A percentile compares a stretch with the other conserved stretches of the same genome.
phyloP scores from a whole-genome alignment of 2,113 vertebrate genomes.

The Sigmodon hispidus region DNA sequence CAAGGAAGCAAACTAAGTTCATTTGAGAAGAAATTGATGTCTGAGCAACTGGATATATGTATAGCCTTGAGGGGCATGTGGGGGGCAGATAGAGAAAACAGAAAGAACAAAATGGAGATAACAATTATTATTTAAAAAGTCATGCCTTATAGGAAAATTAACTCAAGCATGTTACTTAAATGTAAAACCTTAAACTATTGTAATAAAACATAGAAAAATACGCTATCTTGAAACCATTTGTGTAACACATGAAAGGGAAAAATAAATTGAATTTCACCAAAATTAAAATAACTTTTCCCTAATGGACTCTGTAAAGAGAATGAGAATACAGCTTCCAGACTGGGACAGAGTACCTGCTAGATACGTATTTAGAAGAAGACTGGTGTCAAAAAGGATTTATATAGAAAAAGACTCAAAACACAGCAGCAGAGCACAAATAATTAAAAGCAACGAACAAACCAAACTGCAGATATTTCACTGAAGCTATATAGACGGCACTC shows the following conservation, averaged over 20 bases:
- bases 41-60: not conserved
- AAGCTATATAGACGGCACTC: not conserved
- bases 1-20: not conserved
- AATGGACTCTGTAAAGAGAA: not conserved
- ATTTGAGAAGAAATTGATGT: not conserved
- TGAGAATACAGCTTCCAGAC: not conserved
- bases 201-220: not conserved
- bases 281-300: not conserved
- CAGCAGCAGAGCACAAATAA: not conserved
- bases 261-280: not conserved
- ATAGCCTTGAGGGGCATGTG: not conserved
- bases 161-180: not conserved
- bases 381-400: not conserved
- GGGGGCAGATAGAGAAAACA: not conserved
- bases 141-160: not conserved
- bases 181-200: not conserved
- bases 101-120: not conserved
- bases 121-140: not conserved
- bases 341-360: not conserved
- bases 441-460: not conserved
- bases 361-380: not conserved
- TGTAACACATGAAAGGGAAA: not conserved
- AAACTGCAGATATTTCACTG: not conserved
- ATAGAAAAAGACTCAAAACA: not conserved
- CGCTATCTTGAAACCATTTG: not conserved